A percentile compares a stretch with the other conserved stretches of the same genome.
These are phyloP conservation scores for Ictidomys tridecemlineatus DNA, from an alignment of 2,113 vertebrate species.

Conservation along the genomic window DNA sequence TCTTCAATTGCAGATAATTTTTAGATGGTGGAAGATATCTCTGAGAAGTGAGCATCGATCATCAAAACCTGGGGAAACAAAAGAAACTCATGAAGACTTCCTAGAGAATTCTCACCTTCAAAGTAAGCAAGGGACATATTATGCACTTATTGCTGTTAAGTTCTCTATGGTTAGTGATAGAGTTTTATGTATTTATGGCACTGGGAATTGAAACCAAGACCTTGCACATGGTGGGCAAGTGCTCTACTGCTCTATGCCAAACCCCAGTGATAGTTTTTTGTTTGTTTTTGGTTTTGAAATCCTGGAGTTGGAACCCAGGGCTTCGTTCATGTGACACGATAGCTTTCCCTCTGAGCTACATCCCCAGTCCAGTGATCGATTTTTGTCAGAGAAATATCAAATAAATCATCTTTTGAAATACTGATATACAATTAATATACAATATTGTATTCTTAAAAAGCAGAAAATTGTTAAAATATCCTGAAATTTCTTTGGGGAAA, in stretches of 20 bases:
- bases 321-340: background rate
- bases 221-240: background rate
- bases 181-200: background rate
- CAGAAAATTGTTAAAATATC: background rate
- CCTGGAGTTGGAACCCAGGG: no score
- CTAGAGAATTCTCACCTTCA: slow-evolving; percentile 85
- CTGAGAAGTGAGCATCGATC: slow-evolving; percentile 83
- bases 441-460: background rate
- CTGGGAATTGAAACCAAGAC: background rate
- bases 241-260: background rate
- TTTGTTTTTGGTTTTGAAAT: no score
- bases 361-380: background rate
- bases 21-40: slow-evolving; percentile 90
- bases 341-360: background rate
- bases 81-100: slow-evolving; percentile 85
- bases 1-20: slow-evolving; percentile 84
- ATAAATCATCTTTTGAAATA: slow-evolving; percentile 4
- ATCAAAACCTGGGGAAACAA: slow-evolving; percentile 86
- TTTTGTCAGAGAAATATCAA: background rate
- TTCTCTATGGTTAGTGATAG: background rate
- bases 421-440: background rate
- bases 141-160: background rate
- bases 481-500: background rate
- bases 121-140: slow-evolving; percentile 81
- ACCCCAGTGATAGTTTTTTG: background rate